Evolutionary conservation across 2,888 invertebrate species (phyloP).

Genomic region (Microplitis manilae): DNA sequence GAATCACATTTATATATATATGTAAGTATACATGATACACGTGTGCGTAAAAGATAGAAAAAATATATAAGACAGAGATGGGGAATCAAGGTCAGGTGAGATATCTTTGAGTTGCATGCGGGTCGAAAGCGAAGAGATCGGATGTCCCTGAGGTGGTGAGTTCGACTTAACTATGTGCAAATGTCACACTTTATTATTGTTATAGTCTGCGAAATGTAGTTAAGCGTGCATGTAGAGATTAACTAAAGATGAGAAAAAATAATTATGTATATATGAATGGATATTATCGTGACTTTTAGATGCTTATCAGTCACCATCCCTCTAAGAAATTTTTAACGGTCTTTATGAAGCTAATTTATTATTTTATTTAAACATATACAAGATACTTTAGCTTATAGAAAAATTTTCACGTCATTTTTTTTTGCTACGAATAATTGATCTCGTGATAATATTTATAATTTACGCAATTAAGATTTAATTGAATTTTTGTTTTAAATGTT

Average conservation of each 20-base stretch:
- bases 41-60: background rate
- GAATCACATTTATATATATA: background rate
- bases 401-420: background rate
- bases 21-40: background rate
- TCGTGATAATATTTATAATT: background rate
- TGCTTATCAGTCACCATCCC: background rate
- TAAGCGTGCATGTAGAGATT: background rate
- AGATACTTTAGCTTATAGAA: background rate
- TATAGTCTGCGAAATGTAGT: conserved; percentile 4
- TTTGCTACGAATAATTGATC: background rate
- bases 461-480: background rate
- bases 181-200: conserved; percentile 13
- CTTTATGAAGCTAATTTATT: background rate
- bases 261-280: background rate
- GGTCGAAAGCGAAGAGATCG: conserved; percentile 39
- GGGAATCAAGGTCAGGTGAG: conserved; percentile 47
- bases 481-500: background rate
- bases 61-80: conserved; percentile 37
- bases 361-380: background rate
- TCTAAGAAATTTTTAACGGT: background rate
- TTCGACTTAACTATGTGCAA: conserved; percentile 26
- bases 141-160: conserved; percentile 47
- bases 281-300: background rate
- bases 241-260: background rate
- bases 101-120: conserved; percentile 45